Percentiles rank a stretch among this genome's conserved stretches.
phyloP scores from a whole-genome alignment of 2,113 vertebrate genomes.

The Corythornis cristatus region DNA sequence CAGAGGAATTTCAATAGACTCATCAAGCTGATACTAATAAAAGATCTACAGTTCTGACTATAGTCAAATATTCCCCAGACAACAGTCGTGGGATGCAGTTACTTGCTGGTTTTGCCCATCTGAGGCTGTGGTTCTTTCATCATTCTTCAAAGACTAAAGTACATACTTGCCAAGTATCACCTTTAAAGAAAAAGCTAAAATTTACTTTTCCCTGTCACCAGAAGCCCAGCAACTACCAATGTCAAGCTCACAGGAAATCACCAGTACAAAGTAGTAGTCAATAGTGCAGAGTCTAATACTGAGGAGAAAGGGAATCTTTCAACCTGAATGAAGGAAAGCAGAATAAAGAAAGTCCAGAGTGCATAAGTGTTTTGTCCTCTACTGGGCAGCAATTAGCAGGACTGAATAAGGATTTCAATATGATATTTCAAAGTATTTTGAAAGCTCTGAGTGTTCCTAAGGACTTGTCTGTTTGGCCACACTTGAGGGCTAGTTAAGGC shows the following conservation, averaged over 20 bases:
- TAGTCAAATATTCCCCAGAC: neutral
- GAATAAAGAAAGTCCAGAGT: neutral
- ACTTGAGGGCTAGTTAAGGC: neutral
- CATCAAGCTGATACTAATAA: slow-evolving; percentile 16
- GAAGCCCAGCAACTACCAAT: neutral
- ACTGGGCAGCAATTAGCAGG: neutral
- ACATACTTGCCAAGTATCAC: neutral
- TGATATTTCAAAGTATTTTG: neutral
- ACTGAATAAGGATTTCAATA: neutral
- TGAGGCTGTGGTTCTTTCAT: neutral
- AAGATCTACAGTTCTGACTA: neutral
- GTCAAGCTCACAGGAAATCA: neutral
- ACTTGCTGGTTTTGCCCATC: neutral
- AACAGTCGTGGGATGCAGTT: neutral
- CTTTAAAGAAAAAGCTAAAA: neutral
- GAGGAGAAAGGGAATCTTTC: neutral
- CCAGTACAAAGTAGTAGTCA: neutral
- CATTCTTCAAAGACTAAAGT: neutral
- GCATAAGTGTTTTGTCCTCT: neutral
- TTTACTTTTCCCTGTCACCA: neutral
- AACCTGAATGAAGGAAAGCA: neutral
- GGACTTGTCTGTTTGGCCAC: neutral
- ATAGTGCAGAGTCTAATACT: neutral
- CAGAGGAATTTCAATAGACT: neutral
- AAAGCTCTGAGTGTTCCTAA: neutral